Evolutionary conservation across 2,888 invertebrate species (phyloP), one percentile per base, ranked within the genome.

Genomic region (Pseudococcus viburni): DNA sequence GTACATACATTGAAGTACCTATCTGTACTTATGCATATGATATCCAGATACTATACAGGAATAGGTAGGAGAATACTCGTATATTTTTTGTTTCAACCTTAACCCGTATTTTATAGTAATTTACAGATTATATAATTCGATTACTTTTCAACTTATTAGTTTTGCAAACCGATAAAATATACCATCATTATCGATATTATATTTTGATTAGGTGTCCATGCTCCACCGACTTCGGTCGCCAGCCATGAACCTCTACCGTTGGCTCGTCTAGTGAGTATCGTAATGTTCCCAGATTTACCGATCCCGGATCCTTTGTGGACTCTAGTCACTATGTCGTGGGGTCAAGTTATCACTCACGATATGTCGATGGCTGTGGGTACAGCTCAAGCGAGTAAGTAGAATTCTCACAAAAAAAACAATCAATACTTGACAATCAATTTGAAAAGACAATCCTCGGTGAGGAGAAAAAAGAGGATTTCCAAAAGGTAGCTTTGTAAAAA

Each of bases 291-390:
- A 0, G 95, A 96, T 90, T 92, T 93, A 59, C 94, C 94, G 89
- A 91, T 95, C 6, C 93, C 95, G 7, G 96, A 96, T 92, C 95
- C 94, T 0, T 92, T 94, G 89, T 96, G 94, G 93, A 96, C 95
- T 22, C 92, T 97, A 19, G 94, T 94, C 85, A 94, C 96, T 83
- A 95, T 95, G 94, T 95, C 96, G 90, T 96, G 95, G 93, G 96
- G 96, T 0, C 96, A 96, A 92, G 94, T 96, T 90, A 93, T 96
- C 55, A 95, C 95, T 9, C 96, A 96, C 91, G 96, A 96, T 90
- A 95, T 96, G 94, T 95, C 95, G 26, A 92, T 95, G 91, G 94
- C 95, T 48, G 94, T 94, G 86, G 95, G 95, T 86, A 93, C 94
- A 85, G 94, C 95, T 4, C 96, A 96, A 92, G 94, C 95, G 39